Percentiles rank a stretch among this genome's conserved stretches.
These are phyloP conservation scores for Pangasianodon hypophthalmus DNA, from an alignment of 2,113 vertebrate species.

Conservation along the genomic window DNA sequence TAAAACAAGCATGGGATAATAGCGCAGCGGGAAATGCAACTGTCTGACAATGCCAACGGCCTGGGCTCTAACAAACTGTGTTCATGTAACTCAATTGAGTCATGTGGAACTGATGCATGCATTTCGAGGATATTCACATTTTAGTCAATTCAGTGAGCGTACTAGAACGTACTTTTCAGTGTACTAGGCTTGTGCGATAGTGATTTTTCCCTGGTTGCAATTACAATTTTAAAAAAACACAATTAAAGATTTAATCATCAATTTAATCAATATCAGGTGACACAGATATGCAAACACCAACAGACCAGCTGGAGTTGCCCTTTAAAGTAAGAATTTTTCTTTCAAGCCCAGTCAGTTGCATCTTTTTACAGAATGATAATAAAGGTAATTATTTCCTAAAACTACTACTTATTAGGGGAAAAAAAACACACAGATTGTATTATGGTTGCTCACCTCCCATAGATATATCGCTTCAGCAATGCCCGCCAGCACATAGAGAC, in stretches of 20 bases:
- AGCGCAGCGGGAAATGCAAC: not conserved
- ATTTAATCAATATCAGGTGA: too few species aligned
- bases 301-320: not conserved
- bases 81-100: not conserved
- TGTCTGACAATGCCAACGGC: not conserved
- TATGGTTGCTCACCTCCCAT: conserved; percentile 85
- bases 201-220: not conserved
- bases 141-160: not conserved
- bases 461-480: conserved; percentile 87
- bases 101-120: not conserved
- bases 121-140: not conserved
- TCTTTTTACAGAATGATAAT: not conserved
- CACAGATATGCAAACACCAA: not conserved
- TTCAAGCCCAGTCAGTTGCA: not conserved
- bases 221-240: not conserved
- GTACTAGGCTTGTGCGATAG: not conserved
- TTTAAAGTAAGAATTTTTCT: not conserved
- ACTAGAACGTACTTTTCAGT: not conserved
- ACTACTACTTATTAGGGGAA: not conserved
- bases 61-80: not conserved
- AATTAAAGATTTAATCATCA: not conserved
- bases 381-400: not conserved
- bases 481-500: conserved; percentile 85
- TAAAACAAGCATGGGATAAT: not conserved
- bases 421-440: not conserved